These are phyloP conservation scores for Drosophila picticornis DNA, from an alignment of 2,888 invertebrate species.

Conservation along the genomic window DNA sequence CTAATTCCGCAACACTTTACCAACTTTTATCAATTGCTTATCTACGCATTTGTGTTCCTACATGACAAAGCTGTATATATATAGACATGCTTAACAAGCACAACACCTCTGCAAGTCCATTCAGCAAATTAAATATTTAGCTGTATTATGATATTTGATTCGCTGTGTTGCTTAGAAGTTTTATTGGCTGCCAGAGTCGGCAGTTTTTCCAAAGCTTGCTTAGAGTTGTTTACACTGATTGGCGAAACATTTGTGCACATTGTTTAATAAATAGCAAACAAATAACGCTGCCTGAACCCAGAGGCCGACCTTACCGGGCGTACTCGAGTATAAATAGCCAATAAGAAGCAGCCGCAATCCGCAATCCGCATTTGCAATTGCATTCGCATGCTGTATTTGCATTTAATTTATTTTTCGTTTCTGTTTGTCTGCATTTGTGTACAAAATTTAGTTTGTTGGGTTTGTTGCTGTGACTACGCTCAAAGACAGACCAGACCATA, in stretches of 20 bases:
- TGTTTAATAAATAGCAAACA: slow-evolving; percentile 20
- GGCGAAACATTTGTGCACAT: slow-evolving; percentile 14
- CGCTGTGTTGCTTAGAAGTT: neutral
- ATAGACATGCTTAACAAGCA: neutral
- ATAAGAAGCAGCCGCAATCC: slow-evolving; percentile 13
- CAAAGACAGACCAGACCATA: slow-evolving; percentile 3
- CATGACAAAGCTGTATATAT: neutral
- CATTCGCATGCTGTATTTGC: slow-evolving; percentile 35
- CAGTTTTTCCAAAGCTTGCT: slow-evolving; percentile 1
- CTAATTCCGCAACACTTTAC: slow-evolving; percentile 7
- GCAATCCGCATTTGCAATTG: slow-evolving; percentile 20
- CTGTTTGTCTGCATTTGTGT: slow-evolving; percentile 34
- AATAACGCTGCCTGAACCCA: neutral
- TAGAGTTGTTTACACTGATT: slow-evolving; percentile 7
- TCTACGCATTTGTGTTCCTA: slow-evolving; percentile 1
- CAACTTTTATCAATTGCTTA: slow-evolving; percentile 26
- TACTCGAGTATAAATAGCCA: slow-evolving; percentile 36
- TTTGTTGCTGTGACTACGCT: slow-evolving; percentile 49
- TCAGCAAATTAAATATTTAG: slow-evolving; percentile 23
- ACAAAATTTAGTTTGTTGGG: slow-evolving; percentile 50
- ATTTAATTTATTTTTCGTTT: slow-evolving; percentile 39
- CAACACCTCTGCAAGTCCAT: neutral
- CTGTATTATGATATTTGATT: slow-evolving; percentile 6
- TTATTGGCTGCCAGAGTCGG: slow-evolving; percentile 1
- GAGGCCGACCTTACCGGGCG: neutral